A percentile compares a stretch with the other conserved stretches of the same genome.
These are phyloP conservation scores for Gerosis bhagava DNA, from an alignment of 2,888 invertebrate species.

Conservation along the genomic window DNA sequence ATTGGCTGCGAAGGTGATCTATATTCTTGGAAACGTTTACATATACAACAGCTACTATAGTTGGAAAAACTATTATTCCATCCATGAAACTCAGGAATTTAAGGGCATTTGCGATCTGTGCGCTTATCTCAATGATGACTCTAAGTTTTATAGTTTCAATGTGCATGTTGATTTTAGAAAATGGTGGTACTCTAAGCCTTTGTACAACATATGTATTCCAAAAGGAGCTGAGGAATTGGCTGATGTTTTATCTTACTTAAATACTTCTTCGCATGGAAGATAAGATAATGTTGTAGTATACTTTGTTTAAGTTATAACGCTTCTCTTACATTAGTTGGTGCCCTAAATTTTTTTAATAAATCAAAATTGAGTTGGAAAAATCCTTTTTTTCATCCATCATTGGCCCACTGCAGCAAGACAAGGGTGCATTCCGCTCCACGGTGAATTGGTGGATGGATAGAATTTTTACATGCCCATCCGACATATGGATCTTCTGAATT, in stretches of 20 bases:
- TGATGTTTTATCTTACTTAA: slow-evolving; percentile 41
- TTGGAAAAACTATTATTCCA: slow-evolving; percentile 55
- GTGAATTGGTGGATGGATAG: too few species aligned
- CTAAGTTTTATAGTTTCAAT: slow-evolving; percentile 33
- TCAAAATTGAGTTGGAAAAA: too few species aligned
- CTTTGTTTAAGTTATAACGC: too few species aligned
- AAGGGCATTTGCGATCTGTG: slow-evolving; percentile 59
- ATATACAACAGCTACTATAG: slow-evolving; percentile 48
- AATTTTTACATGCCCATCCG: too few species aligned
- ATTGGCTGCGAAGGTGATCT: slow-evolving; percentile 46
- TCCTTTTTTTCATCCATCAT: too few species aligned
- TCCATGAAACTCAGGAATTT: slow-evolving; percentile 39
- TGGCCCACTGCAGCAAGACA: too few species aligned
- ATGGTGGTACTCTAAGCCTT: slow-evolving; percentile 58
- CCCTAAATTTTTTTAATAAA: too few species aligned
- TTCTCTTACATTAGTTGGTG: too few species aligned
- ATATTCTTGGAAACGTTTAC: slow-evolving; percentile 43
- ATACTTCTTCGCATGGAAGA: too few species aligned
- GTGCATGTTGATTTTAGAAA: slow-evolving; percentile 48
- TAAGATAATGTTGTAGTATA: too few species aligned
- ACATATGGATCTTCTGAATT: too few species aligned
- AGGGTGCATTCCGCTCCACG: too few species aligned
- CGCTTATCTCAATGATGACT: slow-evolving; percentile 45
- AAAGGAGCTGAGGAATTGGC: slow-evolving; percentile 40
- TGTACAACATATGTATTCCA: slow-evolving; percentile 38